Evolutionary conservation across 2,888 invertebrate genomes (phyloP).

Genomic region (Epinotia brunnichana): DNA sequence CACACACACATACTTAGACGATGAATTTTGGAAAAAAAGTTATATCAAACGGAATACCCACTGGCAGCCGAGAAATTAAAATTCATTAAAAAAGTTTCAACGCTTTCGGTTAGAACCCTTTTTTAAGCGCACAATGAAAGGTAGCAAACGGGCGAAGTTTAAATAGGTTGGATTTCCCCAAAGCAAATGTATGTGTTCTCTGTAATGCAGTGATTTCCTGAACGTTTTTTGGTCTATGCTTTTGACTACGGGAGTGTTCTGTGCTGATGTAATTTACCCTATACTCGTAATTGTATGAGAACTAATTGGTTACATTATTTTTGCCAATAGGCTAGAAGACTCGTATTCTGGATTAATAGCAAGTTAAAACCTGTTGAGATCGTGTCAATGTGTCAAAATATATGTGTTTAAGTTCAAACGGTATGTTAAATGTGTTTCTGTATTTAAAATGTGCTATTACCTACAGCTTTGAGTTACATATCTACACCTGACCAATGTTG

Average conservation of each 20-base stretch:
- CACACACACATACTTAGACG: not conserved
- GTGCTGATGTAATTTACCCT: not conserved
- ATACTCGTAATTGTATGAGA: not conserved
- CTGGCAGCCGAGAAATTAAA: conserved; percentile 55
- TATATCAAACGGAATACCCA: conserved; percentile 47
- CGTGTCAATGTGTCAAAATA: no score
- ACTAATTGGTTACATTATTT: no score
- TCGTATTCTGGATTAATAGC: no score
- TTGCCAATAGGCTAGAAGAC: no score
- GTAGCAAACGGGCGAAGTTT: conserved; percentile 48
- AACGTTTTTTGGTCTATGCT: conserved; percentile 9
- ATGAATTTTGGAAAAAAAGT: conserved; percentile 6
- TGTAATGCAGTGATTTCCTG: conserved; percentile 35
- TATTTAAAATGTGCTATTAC: not conserved
- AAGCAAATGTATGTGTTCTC: conserved; percentile 39
- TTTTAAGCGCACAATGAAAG: conserved; percentile 46
- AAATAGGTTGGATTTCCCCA: conserved; percentile 46
- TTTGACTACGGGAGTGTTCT: conserved; percentile 6
- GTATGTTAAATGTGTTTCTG: no score
- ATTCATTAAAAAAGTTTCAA: conserved; percentile 63
- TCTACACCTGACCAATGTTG: no score
- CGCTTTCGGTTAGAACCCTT: conserved; percentile 58
- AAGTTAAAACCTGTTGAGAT: no score
- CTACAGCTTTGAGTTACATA: not conserved
- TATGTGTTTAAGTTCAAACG: no score